A percentile compares a stretch with the other conserved stretches of the same genome.
Conservation (phyloP, 2,113 vertebrate species). For the Columba janthina region DNA sequence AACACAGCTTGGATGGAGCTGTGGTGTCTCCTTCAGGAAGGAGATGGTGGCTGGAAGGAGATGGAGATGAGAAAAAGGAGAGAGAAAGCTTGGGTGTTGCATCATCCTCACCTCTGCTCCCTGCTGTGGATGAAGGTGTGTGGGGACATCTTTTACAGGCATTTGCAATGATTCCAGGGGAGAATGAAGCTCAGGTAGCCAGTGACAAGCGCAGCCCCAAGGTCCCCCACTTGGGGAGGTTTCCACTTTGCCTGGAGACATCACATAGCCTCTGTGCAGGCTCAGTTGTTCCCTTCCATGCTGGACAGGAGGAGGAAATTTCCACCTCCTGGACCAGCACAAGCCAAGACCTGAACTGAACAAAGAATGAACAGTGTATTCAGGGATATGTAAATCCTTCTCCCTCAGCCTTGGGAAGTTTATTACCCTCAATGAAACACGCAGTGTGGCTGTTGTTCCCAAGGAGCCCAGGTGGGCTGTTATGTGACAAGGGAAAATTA, state of each 20-base stretch:
- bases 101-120: background rate
- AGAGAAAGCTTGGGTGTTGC: background rate
- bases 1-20: background rate
- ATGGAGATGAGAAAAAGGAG: background rate
- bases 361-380: background rate
- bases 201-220: background rate
- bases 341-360: background rate
- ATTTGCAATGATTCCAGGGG: background rate
- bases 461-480: background rate
- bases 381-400: background rate
- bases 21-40: background rate
- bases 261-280: background rate
- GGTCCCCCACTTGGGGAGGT: background rate
- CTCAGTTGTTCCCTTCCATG: background rate
- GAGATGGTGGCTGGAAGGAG: background rate
- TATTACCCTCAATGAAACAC: background rate
- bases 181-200: background rate
- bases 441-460: background rate
- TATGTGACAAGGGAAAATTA: constrained; percentile 47
- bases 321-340: background rate
- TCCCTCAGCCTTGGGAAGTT: background rate
- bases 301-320: background rate
- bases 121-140: background rate
- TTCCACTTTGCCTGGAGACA: background rate
- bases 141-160: background rate